A percentile compares a stretch with the other conserved stretches of the same genome.
These are phyloP conservation scores for Macropus fuliginosus DNA, from an alignment of 2,797 vertebrate genomes.

Conservation along the genomic window DNA sequence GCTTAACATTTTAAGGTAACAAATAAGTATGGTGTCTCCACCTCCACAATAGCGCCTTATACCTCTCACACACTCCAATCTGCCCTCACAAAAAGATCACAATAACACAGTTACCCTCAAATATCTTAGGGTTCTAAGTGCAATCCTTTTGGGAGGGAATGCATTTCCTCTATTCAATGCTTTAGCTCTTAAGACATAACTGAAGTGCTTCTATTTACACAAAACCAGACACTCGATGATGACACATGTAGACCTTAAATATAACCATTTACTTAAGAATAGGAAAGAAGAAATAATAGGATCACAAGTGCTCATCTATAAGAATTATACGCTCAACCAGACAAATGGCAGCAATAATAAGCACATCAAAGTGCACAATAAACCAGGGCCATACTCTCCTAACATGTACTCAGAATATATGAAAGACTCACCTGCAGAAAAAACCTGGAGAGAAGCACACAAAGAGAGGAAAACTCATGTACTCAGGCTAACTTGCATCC, in stretches of 20 bases:
- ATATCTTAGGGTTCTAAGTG: neutral
- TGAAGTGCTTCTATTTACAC: neutral
- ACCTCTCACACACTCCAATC: neutral
- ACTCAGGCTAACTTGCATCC: neutral
- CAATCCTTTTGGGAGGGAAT: neutral
- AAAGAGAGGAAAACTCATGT: neutral
- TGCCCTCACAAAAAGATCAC: neutral
- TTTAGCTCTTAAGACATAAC: neutral
- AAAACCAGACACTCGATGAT: neutral
- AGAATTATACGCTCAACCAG: neutral
- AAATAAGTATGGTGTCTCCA: neutral
- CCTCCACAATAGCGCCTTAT: neutral
- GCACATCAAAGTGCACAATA: neutral
- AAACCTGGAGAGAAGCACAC: neutral
- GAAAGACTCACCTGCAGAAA: neutral
- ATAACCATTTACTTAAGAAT: neutral
- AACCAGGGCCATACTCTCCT: neutral
- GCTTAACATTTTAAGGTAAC: neutral
- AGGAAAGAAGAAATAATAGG: neutral
- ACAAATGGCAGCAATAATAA: neutral
- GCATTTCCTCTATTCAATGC: neutral
- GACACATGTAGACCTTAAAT: neutral
- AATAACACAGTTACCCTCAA: neutral
- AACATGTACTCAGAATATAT: neutral
- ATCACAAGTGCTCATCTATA: neutral